Conservation (phyloP, 2,888 invertebrate species). For the Hypena proboscidalis region DNA sequence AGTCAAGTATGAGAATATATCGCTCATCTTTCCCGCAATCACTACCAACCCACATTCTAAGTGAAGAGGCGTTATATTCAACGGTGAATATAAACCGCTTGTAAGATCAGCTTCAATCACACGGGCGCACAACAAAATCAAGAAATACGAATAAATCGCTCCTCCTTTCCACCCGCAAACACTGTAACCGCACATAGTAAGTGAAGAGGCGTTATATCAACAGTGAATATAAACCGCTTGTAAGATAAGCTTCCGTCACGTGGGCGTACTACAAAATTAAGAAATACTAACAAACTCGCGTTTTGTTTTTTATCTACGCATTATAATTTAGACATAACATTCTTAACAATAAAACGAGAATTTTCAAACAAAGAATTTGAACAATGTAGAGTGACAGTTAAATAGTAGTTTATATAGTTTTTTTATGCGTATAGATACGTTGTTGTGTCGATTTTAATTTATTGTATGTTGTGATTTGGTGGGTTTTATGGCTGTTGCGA, state of each 20-base stretch:
- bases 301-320: conserved; percentile 21
- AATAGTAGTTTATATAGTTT: conserved; percentile 25
- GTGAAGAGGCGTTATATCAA: conserved; percentile 43
- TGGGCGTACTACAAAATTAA: conserved; percentile 54
- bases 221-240: conserved; percentile 63
- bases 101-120: conserved; percentile 59
- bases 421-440: conserved; percentile 25
- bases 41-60: conserved; percentile 21
- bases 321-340: conserved; percentile 42
- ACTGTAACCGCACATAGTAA: conserved; percentile 22
- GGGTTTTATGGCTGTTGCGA: conserved; percentile 21
- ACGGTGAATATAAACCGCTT: conserved; percentile 63
- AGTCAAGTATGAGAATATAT: no score
- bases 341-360: conserved; percentile 32
- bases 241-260: conserved; percentile 59
- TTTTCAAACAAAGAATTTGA: conserved; percentile 29
- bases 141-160: no score
- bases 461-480: conserved; percentile 22
- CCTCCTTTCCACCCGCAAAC: conserved; percentile 10
- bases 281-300: conserved; percentile 47
- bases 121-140: conserved; percentile 48
- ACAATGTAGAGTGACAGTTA: conserved; percentile 24
- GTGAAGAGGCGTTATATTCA: conserved; percentile 42
- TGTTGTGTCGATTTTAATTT: conserved; percentile 31
- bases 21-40: conserved; percentile 12